Conservation (phyloP, 2,797 vertebrate genomes). For the Nasua narica region DNA sequence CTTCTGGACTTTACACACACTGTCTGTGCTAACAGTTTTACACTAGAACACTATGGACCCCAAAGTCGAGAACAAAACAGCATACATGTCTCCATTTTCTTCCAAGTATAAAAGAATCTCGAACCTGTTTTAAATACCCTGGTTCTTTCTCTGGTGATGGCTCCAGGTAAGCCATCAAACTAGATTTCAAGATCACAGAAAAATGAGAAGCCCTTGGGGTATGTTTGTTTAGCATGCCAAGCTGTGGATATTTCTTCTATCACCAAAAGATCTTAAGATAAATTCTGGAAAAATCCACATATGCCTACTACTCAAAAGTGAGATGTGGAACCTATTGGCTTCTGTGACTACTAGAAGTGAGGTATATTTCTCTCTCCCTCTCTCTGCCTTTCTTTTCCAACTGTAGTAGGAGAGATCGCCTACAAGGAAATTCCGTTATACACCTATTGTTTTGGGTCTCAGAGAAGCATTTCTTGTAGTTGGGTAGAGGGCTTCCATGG, state of each 20-base stretch:
- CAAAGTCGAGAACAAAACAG: not conserved
- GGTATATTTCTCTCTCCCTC: not conserved
- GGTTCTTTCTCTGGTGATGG: not conserved
- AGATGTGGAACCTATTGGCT: not conserved
- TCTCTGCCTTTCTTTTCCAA: not conserved
- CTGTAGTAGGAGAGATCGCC: not conserved
- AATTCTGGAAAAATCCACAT: not conserved
- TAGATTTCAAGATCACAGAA: not conserved
- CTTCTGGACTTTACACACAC: not conserved
- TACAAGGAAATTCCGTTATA: not conserved
- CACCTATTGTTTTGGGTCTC: not conserved
- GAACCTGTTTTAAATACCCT: not conserved
- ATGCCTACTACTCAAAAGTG: not conserved
- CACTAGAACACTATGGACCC: slow-evolving; percentile 1
- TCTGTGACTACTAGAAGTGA: not conserved
- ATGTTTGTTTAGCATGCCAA: not conserved
- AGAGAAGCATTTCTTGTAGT: not conserved
- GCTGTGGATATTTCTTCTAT: not conserved
- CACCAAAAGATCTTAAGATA: not conserved
- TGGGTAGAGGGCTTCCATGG: not conserved
- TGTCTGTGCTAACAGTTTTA: not conserved
- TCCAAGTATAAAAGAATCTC: not conserved
- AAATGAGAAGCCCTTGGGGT: not conserved
- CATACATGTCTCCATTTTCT: not conserved
- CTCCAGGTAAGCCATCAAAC: not conserved